Base-by-base conservation (phyloP, 2,888 invertebrate genomes). In the Sericinus montela region DNA sequence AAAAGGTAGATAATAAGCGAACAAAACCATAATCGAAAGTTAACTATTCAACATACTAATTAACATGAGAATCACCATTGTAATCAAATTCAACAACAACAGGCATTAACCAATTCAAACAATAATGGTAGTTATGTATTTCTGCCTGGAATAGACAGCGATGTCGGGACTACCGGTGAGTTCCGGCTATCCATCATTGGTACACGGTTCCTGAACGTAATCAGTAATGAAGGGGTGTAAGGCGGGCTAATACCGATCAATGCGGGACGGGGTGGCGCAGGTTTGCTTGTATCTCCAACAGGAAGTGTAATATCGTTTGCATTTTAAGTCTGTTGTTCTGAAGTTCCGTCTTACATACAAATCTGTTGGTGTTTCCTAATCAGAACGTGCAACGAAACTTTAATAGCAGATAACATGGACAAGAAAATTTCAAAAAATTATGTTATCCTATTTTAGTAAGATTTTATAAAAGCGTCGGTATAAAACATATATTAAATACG, bases 121-220 rank as follows among this genome's bases (percentile, higher is more conserved):
- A 48, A 42, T 36, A 41, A 35, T 11, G 15, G 9, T 48, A 29
- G 30, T n/a, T 48, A 30, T 16, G 45, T 32, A 23, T 42, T 36
- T 11, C 16, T 41, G 32, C 36, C 37, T 45, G 40, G 39, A 53
- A 53, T 45, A 45, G 53, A 55, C 48, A 45, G 51, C 41, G 29
- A 19, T 30, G 30, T 34, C 44, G 52, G 54, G 51, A 38, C 40
- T 42, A 54, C 56, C 52, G 60, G 59, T 58, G 56, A 64, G 63
- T 72, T 80, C 79, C 80, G 79, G 80, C 63, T 69, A 79, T 81
- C 76, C 77, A 80, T 81, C 80, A 80, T 74, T 59, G 60, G 58
- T 60, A 63, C 62, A 59, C 59, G 59, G 73, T 77, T 79, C 77
- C 76, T 75, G 79, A 66, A 65, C 60, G 68, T 73, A 78, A 78